Conservation (phyloP, 2,888 invertebrate species). For the Mesochorus sp. region DNA sequence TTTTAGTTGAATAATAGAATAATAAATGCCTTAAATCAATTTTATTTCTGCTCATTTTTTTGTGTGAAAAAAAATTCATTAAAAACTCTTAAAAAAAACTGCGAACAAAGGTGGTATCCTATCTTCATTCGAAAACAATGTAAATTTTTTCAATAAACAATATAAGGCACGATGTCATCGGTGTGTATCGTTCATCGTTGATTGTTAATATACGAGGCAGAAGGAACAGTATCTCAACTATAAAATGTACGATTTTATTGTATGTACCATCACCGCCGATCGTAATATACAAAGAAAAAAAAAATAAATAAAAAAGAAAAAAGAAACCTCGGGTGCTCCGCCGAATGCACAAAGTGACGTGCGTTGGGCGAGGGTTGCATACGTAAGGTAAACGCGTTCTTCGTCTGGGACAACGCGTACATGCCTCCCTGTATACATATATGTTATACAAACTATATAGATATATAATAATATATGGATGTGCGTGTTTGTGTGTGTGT, state of each 20-base stretch:
- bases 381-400: not conserved
- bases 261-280: not conserved
- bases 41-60: no score
- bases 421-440: not conserved
- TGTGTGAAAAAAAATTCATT: no score
- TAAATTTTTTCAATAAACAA: no score
- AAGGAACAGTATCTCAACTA: not conserved
- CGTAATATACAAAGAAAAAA: not conserved
- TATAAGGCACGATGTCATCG: no score
- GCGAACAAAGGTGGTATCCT: no score
- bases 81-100: no score
- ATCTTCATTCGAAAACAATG: no score
- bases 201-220: not conserved
- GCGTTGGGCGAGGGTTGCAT: not conserved
- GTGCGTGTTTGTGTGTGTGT: no score
- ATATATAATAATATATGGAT: constrained; percentile 4
- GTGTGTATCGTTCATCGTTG: not conserved
- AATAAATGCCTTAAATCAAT: no score
- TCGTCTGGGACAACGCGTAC: not conserved
- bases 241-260: not conserved
- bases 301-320: not conserved
- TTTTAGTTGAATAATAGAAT: no score
- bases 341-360: not conserved
- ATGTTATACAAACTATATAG: not conserved
- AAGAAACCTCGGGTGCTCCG: not conserved